phyloP scores from a whole-genome alignment of 1,140 invertebrate species.

The Ceratosolen solmsi region DNA sequence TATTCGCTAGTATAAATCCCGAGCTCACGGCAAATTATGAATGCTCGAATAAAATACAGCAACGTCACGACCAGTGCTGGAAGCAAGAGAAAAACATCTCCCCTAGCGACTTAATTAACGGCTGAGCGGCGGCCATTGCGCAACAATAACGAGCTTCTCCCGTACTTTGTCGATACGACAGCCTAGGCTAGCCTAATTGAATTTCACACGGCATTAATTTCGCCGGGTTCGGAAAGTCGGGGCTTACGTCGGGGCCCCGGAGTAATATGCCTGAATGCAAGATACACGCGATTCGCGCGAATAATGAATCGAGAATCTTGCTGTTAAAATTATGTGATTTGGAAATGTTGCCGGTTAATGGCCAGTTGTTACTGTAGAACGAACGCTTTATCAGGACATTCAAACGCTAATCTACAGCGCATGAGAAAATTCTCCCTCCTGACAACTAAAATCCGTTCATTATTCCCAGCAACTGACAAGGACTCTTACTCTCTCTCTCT shows the following conservation, averaged over 20 bases:
- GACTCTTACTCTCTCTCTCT: too few species aligned
- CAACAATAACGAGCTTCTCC: background rate
- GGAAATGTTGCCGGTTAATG: background rate
- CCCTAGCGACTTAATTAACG: constrained; percentile 31
- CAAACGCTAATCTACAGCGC: background rate
- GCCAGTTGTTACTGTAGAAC: background rate
- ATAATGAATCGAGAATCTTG: background rate
- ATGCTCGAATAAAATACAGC: background rate
- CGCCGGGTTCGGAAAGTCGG: constrained; percentile 8
- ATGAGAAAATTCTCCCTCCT: background rate
- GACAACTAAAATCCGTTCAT: background rate
- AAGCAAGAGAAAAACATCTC: background rate
- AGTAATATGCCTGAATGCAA: too few species aligned
- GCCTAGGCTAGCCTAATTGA: constrained; percentile 25
- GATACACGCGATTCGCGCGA: background rate
- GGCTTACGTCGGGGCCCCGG: too few species aligned
- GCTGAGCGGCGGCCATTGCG: background rate
- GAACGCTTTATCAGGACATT: background rate
- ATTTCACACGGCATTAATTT: constrained; percentile 47
- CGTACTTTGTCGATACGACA: background rate
- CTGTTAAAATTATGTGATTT: background rate
- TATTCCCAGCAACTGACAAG: background rate
- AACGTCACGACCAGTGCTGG: background rate
- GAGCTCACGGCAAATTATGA: background rate
- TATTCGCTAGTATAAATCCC: background rate